phyloP scores from a whole-genome alignment of 2,888 invertebrate genomes.

The Drepana falcataria region DNA sequence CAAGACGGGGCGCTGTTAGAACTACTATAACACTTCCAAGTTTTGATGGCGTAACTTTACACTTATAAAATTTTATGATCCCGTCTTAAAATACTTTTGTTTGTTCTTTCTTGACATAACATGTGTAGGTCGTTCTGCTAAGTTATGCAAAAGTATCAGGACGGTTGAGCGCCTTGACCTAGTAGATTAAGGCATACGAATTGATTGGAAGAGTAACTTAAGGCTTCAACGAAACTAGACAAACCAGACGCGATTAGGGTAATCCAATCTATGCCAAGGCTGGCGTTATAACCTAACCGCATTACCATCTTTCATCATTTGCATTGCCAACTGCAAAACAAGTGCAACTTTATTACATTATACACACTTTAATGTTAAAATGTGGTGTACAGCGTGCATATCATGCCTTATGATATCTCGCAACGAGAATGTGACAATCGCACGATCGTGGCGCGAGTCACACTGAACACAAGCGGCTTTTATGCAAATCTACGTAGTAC shows the following conservation, averaged over 20 bases:
- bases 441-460: conserved; percentile 3
- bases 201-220: neutral
- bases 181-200: neutral
- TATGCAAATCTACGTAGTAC: neutral
- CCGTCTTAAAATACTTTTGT: too few species aligned
- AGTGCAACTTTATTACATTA: neutral
- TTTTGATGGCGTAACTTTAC: too few species aligned
- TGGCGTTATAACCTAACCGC: neutral
- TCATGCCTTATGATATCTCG: conserved; percentile 5
- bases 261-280: neutral
- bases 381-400: neutral
- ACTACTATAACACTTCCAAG: too few species aligned
- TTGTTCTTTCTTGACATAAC: neutral
- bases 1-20: too few species aligned
- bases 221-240: neutral
- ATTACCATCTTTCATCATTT: neutral
- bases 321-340: neutral
- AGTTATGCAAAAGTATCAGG: conserved; percentile 1
- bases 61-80: too few species aligned
- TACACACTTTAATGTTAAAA: neutral
- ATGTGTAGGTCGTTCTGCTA: neutral
- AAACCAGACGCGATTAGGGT: neutral
- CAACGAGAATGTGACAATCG: conserved; percentile 9
- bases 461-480: neutral
- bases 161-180: neutral